Evolutionary conservation across 1,140 invertebrate genomes (phyloP).

Genomic region (Rhizoglyphus robini): DNA sequence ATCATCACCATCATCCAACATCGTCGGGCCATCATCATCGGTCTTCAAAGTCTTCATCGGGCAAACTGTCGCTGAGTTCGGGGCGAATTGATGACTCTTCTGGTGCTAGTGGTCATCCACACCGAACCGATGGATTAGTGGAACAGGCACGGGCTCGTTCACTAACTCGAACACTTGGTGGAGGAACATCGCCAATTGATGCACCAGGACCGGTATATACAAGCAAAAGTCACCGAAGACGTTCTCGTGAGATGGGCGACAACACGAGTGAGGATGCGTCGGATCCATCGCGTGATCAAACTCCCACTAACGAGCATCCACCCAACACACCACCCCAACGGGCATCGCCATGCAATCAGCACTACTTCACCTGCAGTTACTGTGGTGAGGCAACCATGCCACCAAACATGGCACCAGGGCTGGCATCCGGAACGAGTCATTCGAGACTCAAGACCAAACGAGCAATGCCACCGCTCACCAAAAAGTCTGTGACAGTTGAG

Average conservation of each 20-base stretch:
- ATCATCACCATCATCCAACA: not conserved
- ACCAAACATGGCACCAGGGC: not conserved
- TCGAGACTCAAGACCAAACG: not conserved
- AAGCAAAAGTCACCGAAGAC: too few species aligned
- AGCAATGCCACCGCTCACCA: not conserved
- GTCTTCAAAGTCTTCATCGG: not conserved
- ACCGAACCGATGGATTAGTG: not conserved
- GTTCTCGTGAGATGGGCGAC: not conserved
- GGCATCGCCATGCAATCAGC: not conserved
- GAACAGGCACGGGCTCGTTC: constrained; percentile 9
- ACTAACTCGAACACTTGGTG: constrained; percentile 15
- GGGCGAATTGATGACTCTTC: not conserved
- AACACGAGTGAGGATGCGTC: not conserved
- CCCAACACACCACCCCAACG: not conserved
- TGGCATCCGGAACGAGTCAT: not conserved
- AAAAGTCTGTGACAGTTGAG: constrained; percentile 19
- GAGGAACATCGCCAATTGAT: not conserved
- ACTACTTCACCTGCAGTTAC: constrained; percentile 20
- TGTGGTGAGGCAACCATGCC: constrained; percentile 17
- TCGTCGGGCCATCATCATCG: not conserved
- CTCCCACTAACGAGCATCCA: not conserved
- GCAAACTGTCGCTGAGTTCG: not conserved
- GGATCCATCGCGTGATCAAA: not conserved
- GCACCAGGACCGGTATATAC: not conserved
- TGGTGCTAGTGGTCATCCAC: not conserved